phyloP scores from a whole-genome alignment of 2,113 vertebrate genomes.

The Melanerpes formicivorus region DNA sequence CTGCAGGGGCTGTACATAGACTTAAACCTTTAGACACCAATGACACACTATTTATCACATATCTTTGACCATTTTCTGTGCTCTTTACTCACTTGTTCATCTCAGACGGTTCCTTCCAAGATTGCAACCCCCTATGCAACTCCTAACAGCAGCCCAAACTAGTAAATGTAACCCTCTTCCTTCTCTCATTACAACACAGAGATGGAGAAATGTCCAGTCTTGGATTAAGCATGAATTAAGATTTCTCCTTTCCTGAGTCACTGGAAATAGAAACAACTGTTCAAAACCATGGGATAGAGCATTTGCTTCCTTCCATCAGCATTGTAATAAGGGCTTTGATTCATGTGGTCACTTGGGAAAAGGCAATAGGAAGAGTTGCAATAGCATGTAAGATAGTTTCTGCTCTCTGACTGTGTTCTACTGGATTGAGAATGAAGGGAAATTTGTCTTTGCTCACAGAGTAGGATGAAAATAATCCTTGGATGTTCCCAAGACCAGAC shows the following conservation, averaged over 20 bases:
- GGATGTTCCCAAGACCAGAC: neutral
- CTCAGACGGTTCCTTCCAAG: neutral
- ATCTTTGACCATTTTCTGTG: neutral
- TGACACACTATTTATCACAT: neutral
- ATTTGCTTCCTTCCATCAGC: neutral
- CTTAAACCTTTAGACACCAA: accelerated
- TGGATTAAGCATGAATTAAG: neutral
- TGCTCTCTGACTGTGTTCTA: neutral
- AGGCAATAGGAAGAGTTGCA: neutral
- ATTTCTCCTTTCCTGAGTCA: neutral
- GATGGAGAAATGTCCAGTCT: neutral
- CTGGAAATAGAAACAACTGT: neutral
- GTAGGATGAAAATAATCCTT: neutral
- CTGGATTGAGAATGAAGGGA: neutral
- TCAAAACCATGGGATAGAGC: neutral
- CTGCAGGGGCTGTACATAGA: neutral
- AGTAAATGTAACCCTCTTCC: neutral
- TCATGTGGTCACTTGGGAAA: neutral
- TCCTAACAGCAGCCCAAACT: neutral
- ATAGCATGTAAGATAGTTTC: neutral
- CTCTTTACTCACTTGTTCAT: neutral
- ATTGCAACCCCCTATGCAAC: neutral
- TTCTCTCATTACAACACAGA: neutral
- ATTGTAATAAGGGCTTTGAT: neutral
- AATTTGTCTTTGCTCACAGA: neutral